Evolutionary conservation across 2,888 invertebrate genomes (phyloP), one percentile per base, ranked within the genome.

Genomic region (Stenotaenia linearis): DNA sequence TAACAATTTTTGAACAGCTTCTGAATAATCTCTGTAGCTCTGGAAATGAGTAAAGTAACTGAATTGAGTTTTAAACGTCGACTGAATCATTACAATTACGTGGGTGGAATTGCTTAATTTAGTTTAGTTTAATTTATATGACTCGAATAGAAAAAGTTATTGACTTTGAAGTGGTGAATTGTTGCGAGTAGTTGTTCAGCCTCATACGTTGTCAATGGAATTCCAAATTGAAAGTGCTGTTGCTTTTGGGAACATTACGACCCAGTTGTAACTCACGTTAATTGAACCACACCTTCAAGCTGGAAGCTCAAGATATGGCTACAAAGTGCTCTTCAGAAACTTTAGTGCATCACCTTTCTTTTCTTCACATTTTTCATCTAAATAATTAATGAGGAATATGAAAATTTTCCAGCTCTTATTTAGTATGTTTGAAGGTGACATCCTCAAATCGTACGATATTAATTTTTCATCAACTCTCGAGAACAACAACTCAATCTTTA

Each of bases 1-100:
- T 86, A 93, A 90, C 87, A 95, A 92, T 82, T 90, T 90, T 84
- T 93, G 88, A 87, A 95, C 96, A 76, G 95, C 92, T 80, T 92
- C 91, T 84, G 94, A 92, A 89, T 97, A 97, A 84, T 95, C 95
- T 85, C 92, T 90, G 81, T 96, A 92, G 84, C 93, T 93, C 93
- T 97, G 91, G 25, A 88, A 87, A 76, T 15, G 18, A 35, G 35
- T 35, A 0, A 76, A 50, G 18, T 32, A 6, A 6, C 32, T 32
- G 4, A 9, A 4, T 32, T 32, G 4, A 32, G 9, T 32, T 32
- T 32, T 6, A 6, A 32, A 32, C 4, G 32, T 32, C 9, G 32
- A 4, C 32, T 32, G 32, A 32, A n/a, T n/a, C n/a, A n/a, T n/a
- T n/a, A n/a, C n/a, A n/a, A n/a, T n/a, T n/a, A n/a, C n/a, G n/a